phyloP scores from a whole-genome alignment of 2,113 vertebrate species.

The Sciurus niger region DNA sequence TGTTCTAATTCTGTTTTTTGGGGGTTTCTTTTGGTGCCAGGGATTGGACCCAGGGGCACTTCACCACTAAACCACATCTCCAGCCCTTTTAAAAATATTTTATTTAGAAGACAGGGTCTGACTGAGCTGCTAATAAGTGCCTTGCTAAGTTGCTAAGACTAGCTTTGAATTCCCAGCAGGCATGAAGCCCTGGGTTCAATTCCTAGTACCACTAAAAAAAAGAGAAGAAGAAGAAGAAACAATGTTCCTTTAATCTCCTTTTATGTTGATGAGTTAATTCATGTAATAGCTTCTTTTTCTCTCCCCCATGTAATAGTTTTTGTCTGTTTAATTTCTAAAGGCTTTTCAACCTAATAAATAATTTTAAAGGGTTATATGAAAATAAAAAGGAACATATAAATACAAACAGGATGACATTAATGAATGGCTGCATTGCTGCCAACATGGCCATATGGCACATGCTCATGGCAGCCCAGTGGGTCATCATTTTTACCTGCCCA shows the following conservation, averaged over 20 bases:
- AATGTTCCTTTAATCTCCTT: not conserved
- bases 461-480: not conserved
- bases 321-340: constrained; percentile 40
- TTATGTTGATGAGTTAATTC: constrained; percentile 25
- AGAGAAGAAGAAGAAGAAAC: too few relatives aligned
- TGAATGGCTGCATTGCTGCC: not conserved
- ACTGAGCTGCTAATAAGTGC: too few relatives aligned
- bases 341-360: not conserved
- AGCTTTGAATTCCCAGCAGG: not conserved
- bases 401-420: not conserved
- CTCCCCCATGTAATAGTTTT: not conserved
- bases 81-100: too few relatives aligned
- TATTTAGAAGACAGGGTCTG: not conserved
- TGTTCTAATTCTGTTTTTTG: too few relatives aligned
- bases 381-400: not conserved
- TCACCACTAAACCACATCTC: too few relatives aligned
- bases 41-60: too few relatives aligned
- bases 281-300: not conserved
- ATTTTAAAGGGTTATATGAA: not conserved
- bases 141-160: not conserved
- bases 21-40: too few relatives aligned
- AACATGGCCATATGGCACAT: not conserved
- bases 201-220: too few relatives aligned
- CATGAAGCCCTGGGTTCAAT: too few relatives aligned
- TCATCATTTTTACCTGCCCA: not conserved